phyloP scores from a whole-genome alignment of 2,888 invertebrate genomes.

The Chalcis sispes region DNA sequence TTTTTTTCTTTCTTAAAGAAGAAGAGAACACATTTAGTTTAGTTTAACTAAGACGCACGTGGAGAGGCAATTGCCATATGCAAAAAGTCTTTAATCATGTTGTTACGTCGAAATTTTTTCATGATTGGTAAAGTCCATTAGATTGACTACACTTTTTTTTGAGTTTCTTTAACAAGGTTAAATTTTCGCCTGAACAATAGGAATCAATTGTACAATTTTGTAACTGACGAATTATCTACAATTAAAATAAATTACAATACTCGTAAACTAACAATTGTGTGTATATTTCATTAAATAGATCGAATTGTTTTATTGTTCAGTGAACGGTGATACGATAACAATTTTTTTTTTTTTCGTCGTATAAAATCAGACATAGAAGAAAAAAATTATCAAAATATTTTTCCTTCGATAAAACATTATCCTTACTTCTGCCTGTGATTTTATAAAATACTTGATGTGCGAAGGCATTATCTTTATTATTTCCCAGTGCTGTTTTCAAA shows the following conservation, averaged over 20 bases:
- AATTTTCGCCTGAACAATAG: slow-evolving; percentile 4
- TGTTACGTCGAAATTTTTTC: slow-evolving; percentile 6
- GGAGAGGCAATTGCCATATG: slow-evolving; percentile 21
- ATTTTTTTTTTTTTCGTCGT: background rate
- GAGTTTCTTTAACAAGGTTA: slow-evolving; percentile 2
- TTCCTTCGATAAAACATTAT: slow-evolving; percentile 3
- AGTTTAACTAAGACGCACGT: slow-evolving; percentile 37
- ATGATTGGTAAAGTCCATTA: slow-evolving; percentile 23
- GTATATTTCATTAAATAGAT: slow-evolving; percentile 9
- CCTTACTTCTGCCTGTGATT: slow-evolving; percentile 5
- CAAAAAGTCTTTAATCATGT: slow-evolving; percentile 21
- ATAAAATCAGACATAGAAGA: slow-evolving; percentile 25
- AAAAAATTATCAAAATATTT: slow-evolving; percentile 34
- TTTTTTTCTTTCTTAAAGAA: slow-evolving; percentile 44
- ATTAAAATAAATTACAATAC: slow-evolving; percentile 21
- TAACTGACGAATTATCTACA: slow-evolving; percentile 12
- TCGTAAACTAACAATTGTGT: background rate
- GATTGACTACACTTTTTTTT: slow-evolving; percentile 26
- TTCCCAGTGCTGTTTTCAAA: slow-evolving; percentile 25
- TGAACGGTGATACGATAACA: background rate
- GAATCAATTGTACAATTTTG: slow-evolving; percentile 31
- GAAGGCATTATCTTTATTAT: slow-evolving; percentile 39
- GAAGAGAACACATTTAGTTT: slow-evolving; percentile 53
- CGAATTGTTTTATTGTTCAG: background rate
- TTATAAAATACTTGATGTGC: slow-evolving; percentile 45